Percentiles rank a stretch among this genome's conserved stretches.
Evolutionary conservation across 1,140 invertebrate species (phyloP).

Genomic region (Caerostris darwini): DNA sequence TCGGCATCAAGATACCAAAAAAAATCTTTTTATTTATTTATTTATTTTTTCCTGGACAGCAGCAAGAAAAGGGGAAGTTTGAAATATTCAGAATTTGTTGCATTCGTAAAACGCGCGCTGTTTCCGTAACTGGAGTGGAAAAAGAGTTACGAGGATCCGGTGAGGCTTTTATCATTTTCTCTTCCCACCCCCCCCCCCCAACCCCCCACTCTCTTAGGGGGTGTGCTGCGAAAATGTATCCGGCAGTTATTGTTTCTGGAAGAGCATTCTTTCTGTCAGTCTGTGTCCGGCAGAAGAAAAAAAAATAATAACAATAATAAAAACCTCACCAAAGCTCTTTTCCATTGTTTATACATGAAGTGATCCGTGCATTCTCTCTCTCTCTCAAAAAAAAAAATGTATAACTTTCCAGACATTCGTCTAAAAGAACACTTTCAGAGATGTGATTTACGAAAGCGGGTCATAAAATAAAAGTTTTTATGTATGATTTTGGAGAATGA

Average conservation of each 20-base stretch:
- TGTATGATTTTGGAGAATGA: neutral
- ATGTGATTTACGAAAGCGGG: neutral
- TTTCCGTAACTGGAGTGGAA: constrained; percentile 22
- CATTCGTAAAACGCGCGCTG: constrained; percentile 23
- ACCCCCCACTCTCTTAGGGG: neutral
- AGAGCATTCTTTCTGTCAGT: neutral
- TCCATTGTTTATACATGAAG: neutral
- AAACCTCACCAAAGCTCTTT: neutral
- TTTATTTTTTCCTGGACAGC: neutral
- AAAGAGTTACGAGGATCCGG: constrained; percentile 43
- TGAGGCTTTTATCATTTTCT: constrained; percentile 45
- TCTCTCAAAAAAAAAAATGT: neutral
- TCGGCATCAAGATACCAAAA: constrained; percentile 35
- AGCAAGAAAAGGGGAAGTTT: neutral
- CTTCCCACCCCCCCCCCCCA: neutral
- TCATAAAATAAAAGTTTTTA: neutral
- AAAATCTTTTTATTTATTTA: neutral
- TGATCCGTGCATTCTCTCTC: neutral
- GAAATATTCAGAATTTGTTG: constrained; percentile 51
- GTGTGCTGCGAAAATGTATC: neutral
- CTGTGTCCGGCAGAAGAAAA: neutral
- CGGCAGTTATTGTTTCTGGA: constrained; percentile 3
- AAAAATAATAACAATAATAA: neutral
- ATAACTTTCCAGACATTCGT: too few relatives aligned
- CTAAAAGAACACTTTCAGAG: too few relatives aligned